phyloP scores from a whole-genome alignment of 2,113 vertebrate genomes.

The Rhynchomys soricoides region DNA sequence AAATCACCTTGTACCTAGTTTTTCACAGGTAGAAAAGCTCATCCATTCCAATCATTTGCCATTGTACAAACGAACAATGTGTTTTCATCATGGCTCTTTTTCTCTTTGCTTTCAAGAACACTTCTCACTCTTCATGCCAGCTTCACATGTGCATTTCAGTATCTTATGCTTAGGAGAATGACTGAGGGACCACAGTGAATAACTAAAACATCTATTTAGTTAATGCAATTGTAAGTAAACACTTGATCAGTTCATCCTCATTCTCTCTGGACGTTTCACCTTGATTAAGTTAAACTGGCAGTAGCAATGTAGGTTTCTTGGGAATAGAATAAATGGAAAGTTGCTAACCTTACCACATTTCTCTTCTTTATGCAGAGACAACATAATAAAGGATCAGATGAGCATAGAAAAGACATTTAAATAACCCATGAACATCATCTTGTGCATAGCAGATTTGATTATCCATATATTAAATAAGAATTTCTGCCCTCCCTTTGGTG shows the following conservation, averaged over 20 bases:
- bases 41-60: background rate
- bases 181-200: background rate
- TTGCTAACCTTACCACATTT: background rate
- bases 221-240: slow-evolving; percentile 6
- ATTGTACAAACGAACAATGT: slow-evolving; percentile 15
- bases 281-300: background rate
- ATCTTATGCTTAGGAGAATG: background rate
- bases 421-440: background rate
- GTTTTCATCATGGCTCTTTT: background rate
- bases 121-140: background rate
- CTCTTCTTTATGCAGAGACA: background rate
- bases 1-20: background rate
- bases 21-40: background rate
- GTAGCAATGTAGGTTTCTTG: background rate
- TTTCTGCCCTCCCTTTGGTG: background rate
- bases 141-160: background rate
- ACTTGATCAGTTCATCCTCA: background rate
- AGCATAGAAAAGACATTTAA: slow-evolving; percentile 2
- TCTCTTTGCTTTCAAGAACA: slow-evolving; percentile 1
- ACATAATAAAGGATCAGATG: background rate
- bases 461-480: background rate
- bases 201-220: background rate
- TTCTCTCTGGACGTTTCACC: background rate
- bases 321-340: slow-evolving; percentile 13
- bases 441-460: background rate